Conservation (phyloP, 2,797 vertebrate genomes). For the Coregonus sp. region DNA sequence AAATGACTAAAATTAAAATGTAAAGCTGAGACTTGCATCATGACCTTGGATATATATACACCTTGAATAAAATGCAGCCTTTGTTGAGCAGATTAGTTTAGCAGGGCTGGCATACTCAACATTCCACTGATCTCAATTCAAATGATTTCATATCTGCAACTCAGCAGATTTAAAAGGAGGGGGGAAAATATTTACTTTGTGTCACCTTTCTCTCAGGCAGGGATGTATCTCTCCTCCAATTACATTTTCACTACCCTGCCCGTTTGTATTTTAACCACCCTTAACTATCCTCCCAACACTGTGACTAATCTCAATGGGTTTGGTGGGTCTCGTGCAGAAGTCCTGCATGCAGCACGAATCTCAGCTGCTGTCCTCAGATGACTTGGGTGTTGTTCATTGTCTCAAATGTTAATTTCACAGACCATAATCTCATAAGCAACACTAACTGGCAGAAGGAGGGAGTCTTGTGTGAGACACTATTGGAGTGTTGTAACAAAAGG, state of each 20-base stretch:
- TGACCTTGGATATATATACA: not conserved
- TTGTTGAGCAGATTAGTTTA: not conserved
- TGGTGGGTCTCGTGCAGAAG: not conserved
- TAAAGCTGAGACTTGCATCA: not conserved
- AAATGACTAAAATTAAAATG: too few relatives aligned
- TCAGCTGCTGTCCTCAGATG: not conserved
- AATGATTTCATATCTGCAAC: not conserved
- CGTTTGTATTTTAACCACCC: too few relatives aligned
- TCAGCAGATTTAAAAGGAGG: too few relatives aligned
- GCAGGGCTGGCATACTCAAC: not conserved
- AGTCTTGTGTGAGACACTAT: not conserved
- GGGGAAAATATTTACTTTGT: too few relatives aligned
- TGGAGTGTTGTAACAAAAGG: slow-evolving; percentile 42
- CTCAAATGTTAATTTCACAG: not conserved
- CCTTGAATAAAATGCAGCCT: not conserved
- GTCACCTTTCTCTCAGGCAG: too few relatives aligned
- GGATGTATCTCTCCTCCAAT: not conserved
- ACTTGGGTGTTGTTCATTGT: not conserved
- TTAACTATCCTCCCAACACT: not conserved
- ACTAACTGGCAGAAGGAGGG: not conserved
- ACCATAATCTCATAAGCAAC: not conserved
- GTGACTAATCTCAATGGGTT: not conserved
- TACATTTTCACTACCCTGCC: not conserved
- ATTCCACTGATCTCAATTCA: not conserved
- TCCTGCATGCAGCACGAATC: not conserved